Conservation (phyloP, 2,888 invertebrate species). For the Amblyjoppa fuscipennis region DNA sequence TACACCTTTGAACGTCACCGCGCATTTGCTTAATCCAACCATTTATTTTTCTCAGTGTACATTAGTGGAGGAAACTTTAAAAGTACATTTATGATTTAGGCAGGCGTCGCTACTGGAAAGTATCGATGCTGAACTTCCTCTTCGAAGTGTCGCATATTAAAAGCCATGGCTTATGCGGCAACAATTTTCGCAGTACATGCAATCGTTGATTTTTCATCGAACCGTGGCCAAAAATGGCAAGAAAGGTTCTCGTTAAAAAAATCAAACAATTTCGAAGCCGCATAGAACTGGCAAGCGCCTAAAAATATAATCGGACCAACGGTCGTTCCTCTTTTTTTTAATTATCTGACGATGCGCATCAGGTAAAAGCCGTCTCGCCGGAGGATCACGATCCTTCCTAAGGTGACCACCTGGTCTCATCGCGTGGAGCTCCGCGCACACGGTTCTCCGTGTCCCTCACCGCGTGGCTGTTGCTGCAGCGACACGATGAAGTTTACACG, state of each 20-base stretch:
- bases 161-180: background rate
- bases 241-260: background rate
- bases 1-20: too few species aligned
- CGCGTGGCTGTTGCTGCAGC: slow-evolving; percentile 31
- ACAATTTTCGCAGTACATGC: background rate
- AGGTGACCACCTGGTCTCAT: slow-evolving; percentile 69
- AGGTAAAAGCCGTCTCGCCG: slow-evolving; percentile 55
- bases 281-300: background rate
- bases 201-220: background rate
- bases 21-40: too few species aligned
- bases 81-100: background rate
- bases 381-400: slow-evolving; percentile 53
- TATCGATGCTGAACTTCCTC: background rate
- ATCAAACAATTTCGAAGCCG: background rate
- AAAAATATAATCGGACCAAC: background rate
- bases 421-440: slow-evolving; percentile 54
- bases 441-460: slow-evolving; percentile 42
- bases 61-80: background rate
- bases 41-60: background rate
- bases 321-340: slow-evolving; percentile 5
- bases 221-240: background rate
- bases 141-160: background rate
- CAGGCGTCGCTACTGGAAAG: background rate
- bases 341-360: slow-evolving; percentile 48
- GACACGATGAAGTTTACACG: slow-evolving; percentile 62